These are phyloP conservation scores for Atherix ibis DNA, from an alignment of 2,888 invertebrate genomes.

Conservation along the genomic window DNA sequence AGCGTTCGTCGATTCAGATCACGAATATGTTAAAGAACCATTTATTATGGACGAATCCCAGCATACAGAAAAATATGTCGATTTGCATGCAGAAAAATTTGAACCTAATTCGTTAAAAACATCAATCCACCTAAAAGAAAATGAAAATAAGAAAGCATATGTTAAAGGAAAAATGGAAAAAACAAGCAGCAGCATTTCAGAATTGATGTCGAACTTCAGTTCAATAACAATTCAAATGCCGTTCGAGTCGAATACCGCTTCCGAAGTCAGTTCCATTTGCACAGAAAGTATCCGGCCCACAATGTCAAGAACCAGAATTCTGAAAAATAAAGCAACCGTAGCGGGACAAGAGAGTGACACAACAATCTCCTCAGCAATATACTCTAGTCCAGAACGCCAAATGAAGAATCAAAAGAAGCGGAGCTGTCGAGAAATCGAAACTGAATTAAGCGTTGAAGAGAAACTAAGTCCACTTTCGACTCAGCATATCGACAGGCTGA, in stretches of 20 bases:
- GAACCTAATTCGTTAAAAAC: neutral
- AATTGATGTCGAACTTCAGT: slow-evolving; percentile 18
- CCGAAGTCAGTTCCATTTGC: slow-evolving; percentile 16
- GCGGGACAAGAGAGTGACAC: slow-evolving; percentile 14
- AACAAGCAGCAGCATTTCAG: slow-evolving; percentile 13
- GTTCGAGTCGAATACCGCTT: slow-evolving; percentile 16
- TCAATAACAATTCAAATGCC: slow-evolving; percentile 18
- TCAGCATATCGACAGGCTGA: slow-evolving; percentile 15
- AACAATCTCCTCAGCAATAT: slow-evolving; percentile 19
- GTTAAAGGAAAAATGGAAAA: too few species aligned
- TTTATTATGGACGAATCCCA: too few species aligned
- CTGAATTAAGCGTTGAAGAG: neutral
- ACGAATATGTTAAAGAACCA: neutral
- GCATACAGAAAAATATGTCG: neutral
- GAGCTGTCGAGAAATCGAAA: too few species aligned
- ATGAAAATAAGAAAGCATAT: neutral
- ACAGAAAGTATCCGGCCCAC: slow-evolving; percentile 7
- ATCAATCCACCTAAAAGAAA: too few species aligned
- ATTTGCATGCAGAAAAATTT: too few species aligned
- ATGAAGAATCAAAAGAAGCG: neutral
- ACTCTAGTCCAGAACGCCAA: slow-evolving; percentile 19
- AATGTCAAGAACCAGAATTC: neutral
- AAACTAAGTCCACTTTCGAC: slow-evolving; percentile 19
- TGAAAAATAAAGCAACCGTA: neutral
- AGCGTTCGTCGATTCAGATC: neutral